Conservation (phyloP, 2,797 vertebrate species). For the Peromyscus eremicus region DNA sequence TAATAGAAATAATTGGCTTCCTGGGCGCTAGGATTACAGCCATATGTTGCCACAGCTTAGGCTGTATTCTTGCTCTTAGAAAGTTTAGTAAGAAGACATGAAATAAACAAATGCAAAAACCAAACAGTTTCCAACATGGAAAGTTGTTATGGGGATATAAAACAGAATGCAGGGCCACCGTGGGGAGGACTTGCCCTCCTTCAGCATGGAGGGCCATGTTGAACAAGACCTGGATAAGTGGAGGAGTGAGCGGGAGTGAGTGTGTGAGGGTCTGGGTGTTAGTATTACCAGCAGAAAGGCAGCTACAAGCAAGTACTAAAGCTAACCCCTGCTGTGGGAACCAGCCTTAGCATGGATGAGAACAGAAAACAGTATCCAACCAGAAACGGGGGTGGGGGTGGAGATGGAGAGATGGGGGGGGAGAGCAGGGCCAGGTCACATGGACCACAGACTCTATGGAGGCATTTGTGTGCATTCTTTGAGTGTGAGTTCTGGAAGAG, state of each 20-base stretch:
- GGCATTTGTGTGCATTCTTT: not conserved
- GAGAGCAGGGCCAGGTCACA: not conserved
- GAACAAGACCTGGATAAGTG: not conserved
- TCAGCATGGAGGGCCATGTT: not conserved
- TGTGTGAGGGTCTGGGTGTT: not conserved
- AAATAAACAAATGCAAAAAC: conserved; percentile 23
- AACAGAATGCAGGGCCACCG: not conserved
- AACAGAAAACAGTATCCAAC: not conserved
- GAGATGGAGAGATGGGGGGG: no score
- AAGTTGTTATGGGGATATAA: not conserved
- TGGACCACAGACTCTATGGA: not conserved
- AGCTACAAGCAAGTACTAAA: not conserved
- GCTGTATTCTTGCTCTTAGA: conserved; percentile 14
- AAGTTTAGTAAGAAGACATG: conserved; percentile 35
- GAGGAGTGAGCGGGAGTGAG: not conserved
- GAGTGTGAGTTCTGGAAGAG: conserved; percentile 26
- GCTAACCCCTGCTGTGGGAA: not conserved
- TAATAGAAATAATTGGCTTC: not conserved
- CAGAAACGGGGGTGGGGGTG: not conserved
- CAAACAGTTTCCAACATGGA: not conserved
- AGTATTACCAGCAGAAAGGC: not conserved
- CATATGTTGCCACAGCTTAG: not conserved
- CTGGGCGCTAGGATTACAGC: no score
- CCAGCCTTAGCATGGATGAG: not conserved
- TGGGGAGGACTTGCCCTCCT: not conserved